phyloP scores from a whole-genome alignment of 2,113 vertebrate genomes.

The Sebastes schlegelii region DNA sequence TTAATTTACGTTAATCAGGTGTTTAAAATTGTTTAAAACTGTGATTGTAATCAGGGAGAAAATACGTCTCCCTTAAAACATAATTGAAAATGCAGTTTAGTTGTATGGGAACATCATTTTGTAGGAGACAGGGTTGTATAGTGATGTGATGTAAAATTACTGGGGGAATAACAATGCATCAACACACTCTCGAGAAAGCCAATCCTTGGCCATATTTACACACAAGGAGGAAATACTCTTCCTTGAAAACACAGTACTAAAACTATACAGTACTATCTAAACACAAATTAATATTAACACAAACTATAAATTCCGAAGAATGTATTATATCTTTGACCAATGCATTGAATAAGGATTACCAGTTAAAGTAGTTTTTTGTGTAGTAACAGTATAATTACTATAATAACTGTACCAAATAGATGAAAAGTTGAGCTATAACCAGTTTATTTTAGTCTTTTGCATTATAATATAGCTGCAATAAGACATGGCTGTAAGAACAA shows the following conservation, averaged over 20 bases:
- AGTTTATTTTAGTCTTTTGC: constrained; percentile 2
- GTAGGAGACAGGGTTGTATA: no score
- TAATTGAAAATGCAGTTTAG: no score
- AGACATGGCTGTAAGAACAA: background rate
- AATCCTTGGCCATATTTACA: constrained; percentile 32
- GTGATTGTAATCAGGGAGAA: no score
- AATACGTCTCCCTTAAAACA: no score
- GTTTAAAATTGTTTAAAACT: no score
- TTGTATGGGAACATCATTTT: no score
- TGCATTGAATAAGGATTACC: background rate
- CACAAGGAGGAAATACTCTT: constrained; percentile 12
- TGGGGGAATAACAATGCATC: constrained; percentile 1
- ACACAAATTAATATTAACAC: background rate
- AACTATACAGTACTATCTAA: background rate
- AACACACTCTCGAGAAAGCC: background rate
- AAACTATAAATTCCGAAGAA: background rate
- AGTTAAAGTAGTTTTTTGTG: background rate
- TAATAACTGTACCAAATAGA: background rate
- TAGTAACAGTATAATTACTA: background rate
- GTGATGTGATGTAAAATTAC: constrained; percentile 31
- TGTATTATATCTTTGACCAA: background rate
- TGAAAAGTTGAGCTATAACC: background rate
- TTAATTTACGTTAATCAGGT: no score
- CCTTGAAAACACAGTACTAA: constrained; percentile 10
- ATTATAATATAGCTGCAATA: background rate